These are phyloP conservation scores for Saguinus midas DNA, from an alignment of 2,113 vertebrate species.

Conservation along the genomic window DNA sequence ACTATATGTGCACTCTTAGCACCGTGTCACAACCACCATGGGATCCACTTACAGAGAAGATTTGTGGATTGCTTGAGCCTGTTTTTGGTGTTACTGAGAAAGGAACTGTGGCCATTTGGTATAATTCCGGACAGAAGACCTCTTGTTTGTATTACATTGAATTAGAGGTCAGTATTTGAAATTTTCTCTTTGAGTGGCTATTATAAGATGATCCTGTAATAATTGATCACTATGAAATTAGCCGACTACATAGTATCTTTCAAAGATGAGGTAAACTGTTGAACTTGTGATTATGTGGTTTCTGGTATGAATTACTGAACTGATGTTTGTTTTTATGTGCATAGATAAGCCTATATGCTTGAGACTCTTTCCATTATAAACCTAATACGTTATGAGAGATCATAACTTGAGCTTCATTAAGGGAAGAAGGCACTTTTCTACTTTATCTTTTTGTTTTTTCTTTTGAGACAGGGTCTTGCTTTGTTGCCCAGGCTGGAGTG, in stretches of 20 bases:
- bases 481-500: not conserved
- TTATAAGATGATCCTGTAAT: not conserved
- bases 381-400: not conserved
- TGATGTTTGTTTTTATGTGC: not conserved
- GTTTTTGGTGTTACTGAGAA: not conserved
- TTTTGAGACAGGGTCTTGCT: not conserved
- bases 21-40: not conserved
- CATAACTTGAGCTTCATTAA: not conserved
- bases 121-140: not conserved
- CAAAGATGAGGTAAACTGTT: not conserved
- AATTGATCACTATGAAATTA: not conserved
- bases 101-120: not conserved
- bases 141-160: not conserved
- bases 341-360: not conserved
- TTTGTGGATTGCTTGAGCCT: not conserved
- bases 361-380: not conserved
- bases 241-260: not conserved
- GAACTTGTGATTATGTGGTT: not conserved
- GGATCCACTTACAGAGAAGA: not conserved
- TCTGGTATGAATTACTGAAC: conserved; percentile 13
- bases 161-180: conserved; percentile 26
- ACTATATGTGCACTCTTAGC: not conserved
- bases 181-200: not conserved
- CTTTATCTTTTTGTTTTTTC: not conserved
- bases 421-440: not conserved